These are phyloP conservation scores for Dinothrombium tinctorium DNA, from an alignment of 1,140 invertebrate species.

Conservation along the genomic window DNA sequence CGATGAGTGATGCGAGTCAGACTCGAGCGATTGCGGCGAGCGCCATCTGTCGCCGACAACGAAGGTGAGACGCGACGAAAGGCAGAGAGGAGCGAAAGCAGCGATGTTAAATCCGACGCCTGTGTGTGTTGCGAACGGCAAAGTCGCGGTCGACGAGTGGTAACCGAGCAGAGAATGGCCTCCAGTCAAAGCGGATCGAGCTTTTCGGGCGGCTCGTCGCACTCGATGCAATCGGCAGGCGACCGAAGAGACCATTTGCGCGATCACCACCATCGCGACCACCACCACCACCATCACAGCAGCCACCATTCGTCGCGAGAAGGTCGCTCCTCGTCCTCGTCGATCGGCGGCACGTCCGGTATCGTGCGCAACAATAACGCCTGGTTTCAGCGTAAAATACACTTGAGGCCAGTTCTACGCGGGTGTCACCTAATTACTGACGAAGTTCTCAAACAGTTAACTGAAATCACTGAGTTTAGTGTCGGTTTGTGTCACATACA, in stretches of 20 bases:
- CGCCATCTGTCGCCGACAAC: too few relatives aligned
- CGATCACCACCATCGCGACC: background rate
- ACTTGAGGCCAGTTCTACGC: conserved; percentile 71
- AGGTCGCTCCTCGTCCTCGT: background rate
- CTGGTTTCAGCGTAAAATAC: conserved; percentile 90
- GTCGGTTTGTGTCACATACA: conserved; percentile 84
- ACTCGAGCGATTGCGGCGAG: too few relatives aligned
- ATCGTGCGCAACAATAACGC: conserved; percentile 27
- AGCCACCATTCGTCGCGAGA: conserved; percentile 2
- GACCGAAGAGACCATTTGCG: background rate
- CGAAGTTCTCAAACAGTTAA: conserved; percentile 74
- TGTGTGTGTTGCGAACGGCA: too few relatives aligned
- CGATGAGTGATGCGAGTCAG: too few relatives aligned
- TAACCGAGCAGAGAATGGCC: too few relatives aligned
- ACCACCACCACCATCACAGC: background rate
- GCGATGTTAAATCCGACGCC: too few relatives aligned
- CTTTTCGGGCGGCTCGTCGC: background rate
- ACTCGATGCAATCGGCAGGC: background rate
- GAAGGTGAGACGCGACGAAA: too few relatives aligned
- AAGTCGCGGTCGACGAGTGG: too few relatives aligned
- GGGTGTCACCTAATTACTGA: conserved; percentile 84
- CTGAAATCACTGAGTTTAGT: conserved; percentile 70
- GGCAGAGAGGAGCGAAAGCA: too few relatives aligned
- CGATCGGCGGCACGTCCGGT: background rate
- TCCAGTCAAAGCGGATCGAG: background rate